phyloP scores from a whole-genome alignment of 2,113 vertebrate genomes.

The Charadrius vociferus region DNA sequence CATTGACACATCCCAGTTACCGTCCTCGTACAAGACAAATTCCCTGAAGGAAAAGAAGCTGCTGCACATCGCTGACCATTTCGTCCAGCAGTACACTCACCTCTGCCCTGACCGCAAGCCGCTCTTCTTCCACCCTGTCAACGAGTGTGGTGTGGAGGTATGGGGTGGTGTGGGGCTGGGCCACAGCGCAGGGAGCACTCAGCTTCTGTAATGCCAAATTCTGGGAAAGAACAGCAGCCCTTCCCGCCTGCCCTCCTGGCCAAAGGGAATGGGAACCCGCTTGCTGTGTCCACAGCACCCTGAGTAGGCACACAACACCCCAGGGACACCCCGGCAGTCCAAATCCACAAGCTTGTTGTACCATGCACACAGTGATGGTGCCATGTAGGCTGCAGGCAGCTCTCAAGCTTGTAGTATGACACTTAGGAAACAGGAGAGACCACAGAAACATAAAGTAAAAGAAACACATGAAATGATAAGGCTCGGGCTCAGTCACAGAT shows the following conservation, averaged over 20 bases:
- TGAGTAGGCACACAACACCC: neutral
- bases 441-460: neutral
- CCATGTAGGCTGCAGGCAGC: neutral
- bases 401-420: rapidly evolving
- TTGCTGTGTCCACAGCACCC: neutral
- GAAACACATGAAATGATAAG: neutral
- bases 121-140: slow-evolving; percentile 83
- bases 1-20: slow-evolving; percentile 65
- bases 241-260: neutral
- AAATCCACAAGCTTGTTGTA: rapidly evolving
- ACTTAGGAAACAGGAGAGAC: neutral
- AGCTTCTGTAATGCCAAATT: neutral
- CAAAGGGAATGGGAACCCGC: neutral
- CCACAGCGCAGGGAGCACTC: neutral
- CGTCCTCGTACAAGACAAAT: slow-evolving; percentile 81
- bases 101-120: slow-evolving; percentile 84
- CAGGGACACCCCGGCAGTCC: rapidly evolving
- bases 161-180: neutral
- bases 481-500: neutral
- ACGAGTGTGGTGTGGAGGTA: slow-evolving; percentile 87
- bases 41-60: slow-evolving; percentile 75
- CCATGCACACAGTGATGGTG: rapidly evolving
- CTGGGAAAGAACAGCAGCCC: neutral
- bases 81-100: slow-evolving; percentile 80
- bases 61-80: slow-evolving; percentile 78